Conservation (phyloP, 2,113 vertebrate genomes). For the Limanda limanda region DNA sequence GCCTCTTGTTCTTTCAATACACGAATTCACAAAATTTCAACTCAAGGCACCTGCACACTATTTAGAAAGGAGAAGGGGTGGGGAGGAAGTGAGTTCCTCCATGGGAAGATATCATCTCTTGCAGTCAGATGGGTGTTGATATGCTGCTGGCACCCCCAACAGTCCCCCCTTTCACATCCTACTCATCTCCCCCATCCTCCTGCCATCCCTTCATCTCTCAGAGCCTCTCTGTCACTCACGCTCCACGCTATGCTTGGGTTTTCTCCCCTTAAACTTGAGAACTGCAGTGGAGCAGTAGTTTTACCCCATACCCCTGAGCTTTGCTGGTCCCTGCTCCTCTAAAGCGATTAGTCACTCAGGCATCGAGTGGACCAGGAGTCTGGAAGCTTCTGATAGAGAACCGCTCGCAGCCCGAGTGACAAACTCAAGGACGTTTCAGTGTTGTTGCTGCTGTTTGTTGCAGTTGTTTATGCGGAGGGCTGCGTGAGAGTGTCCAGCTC, state of each 20-base stretch:
- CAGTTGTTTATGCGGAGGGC: constrained; percentile 64
- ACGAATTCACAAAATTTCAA: constrained; percentile 35
- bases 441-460: constrained; percentile 57
- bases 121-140: constrained; percentile 70
- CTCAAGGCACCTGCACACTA: constrained; percentile 29
- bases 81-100: constrained; percentile 47
- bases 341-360: constrained; percentile 72
- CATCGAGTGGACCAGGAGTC: constrained; percentile 65
- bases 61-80: constrained; percentile 11
- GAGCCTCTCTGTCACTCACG: constrained; percentile 55
- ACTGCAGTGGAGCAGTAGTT: constrained; percentile 41
- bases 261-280: constrained; percentile 2
- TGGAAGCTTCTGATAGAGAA: constrained; percentile 74
- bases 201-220: constrained; percentile 61
- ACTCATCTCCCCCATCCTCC: constrained; percentile 54
- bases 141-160: constrained; percentile 60
- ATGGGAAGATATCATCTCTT: constrained; percentile 61
- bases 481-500: constrained; percentile 58
- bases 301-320: constrained; percentile 53
- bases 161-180: constrained; percentile 65
- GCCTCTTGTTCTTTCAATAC: constrained; percentile 41
- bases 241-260: constrained; percentile 42
- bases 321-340: constrained; percentile 54
- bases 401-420: constrained; percentile 57
- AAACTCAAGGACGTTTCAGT: constrained; percentile 67